Evolutionary conservation across 2,888 invertebrate genomes (phyloP), one percentile per base, ranked within the genome.

Genomic region (Coleophora deauratella): DNA sequence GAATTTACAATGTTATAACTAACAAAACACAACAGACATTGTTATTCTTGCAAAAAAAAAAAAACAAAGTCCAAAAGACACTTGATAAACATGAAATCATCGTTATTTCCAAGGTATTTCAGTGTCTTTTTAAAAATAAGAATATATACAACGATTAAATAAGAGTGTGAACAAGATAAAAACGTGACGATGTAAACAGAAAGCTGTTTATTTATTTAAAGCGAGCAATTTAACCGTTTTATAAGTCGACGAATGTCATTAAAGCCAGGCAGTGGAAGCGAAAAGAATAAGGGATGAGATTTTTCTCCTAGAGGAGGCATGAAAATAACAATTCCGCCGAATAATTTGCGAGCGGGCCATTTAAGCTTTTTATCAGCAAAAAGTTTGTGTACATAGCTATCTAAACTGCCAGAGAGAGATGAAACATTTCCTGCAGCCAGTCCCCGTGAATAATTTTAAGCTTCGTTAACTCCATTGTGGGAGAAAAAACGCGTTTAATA

Each of bases 331-430:
- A 79, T 77, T 77, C 70, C 58, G 59, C 55, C 57, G 73, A 68
- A 79, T 79, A 79, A 80, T 81, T 81, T 77, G 68, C 63, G 63
- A 72, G 69, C 62, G 59, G 70, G 71, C 72, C 76, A 74, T 77
- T 79, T 77, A 67, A 76, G 79, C 76, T 77, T 80, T 80, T 82
- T 81, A 80, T 81, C 82, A 74, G 71, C 54, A 59, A 54, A 61
- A 74, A 72, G 70, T 74, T 76, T 76, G 77, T 80, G 64, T 81
- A 73, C 64, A 67, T 77, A 80, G 79, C 72, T 72, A 78, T 76
- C 76, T 76, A 63, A 69, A 72, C 63, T 59, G 70, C 66, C 60
- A 63, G 68, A 55, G 60, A 54, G 62, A 62, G 70, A 72, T 67
- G 63, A 67, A 67, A 71, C 69, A 68, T 77, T 79, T 70, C 63